Evolutionary conservation across 2,113 vertebrate species (phyloP).

Genomic region (Geococcyx californianus): DNA sequence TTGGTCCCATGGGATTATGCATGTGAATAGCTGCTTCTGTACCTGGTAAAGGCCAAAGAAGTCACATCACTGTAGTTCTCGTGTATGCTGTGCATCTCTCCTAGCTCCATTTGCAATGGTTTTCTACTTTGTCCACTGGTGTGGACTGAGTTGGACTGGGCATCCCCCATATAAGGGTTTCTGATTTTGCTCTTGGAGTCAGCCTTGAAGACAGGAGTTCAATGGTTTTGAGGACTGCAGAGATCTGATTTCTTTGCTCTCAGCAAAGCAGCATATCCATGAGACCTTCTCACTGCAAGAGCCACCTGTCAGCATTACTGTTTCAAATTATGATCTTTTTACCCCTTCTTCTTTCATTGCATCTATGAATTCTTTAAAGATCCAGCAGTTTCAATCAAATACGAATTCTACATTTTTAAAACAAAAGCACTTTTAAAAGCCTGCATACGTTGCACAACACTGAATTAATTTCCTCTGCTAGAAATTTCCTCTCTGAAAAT

Average conservation of each 20-base stretch:
- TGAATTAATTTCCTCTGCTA: background rate
- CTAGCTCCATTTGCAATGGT: background rate
- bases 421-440: background rate
- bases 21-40: background rate
- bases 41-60: background rate
- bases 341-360: background rate
- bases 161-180: background rate
- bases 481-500: background rate
- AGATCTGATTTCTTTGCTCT: background rate
- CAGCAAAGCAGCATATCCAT: background rate
- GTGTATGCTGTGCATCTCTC: rapidly evolving
- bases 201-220: background rate
- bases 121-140: background rate
- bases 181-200: background rate
- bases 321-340: background rate
- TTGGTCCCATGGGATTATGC: too few species aligned
- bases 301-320: background rate
- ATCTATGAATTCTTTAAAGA: background rate
- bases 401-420: background rate
- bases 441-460: background rate
- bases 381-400: background rate
- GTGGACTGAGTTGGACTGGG: background rate
- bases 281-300: background rate
- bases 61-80: background rate
- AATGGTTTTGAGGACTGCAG: background rate